Evolutionary conservation across 2,797 vertebrate species (phyloP).

Genomic region (Onychomys arenicola): DNA sequence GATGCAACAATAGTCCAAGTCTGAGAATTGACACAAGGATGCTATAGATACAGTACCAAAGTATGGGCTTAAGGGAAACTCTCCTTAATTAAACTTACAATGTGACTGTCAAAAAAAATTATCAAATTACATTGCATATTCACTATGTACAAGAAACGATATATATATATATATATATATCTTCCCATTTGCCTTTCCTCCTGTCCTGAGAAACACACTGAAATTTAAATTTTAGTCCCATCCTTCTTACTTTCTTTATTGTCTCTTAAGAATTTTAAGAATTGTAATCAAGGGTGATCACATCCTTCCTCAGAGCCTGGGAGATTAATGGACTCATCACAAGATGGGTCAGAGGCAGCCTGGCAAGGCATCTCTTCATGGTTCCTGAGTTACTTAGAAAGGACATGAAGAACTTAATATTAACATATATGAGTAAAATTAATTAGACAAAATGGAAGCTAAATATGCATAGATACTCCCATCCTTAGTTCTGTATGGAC

Average conservation of each 20-base stretch:
- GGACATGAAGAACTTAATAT: slow-evolving; percentile 68
- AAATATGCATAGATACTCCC: background rate
- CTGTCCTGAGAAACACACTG: background rate
- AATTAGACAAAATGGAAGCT: slow-evolving; percentile 8
- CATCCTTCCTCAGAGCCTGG: slow-evolving; percentile 63
- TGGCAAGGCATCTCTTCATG: background rate
- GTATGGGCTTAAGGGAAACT: background rate
- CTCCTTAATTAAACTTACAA: background rate
- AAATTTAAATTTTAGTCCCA: slow-evolving; percentile 75
- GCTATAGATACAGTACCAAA: background rate
- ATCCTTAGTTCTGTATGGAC: background rate
- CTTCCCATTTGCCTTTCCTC: slow-evolving; percentile 54
- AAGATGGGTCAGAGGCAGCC: slow-evolving; percentile 64
- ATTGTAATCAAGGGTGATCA: slow-evolving; percentile 64
- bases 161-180: no score
- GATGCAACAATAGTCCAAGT: background rate
- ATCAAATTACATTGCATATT: slow-evolving; percentile 31
- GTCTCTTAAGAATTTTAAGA: slow-evolving; percentile 76
- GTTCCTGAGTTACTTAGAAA: slow-evolving; percentile 59
- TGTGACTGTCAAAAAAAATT: background rate
- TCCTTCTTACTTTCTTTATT: slow-evolving; percentile 50
- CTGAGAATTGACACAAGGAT: background rate
- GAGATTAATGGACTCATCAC: slow-evolving; percentile 79
- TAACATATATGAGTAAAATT: slow-evolving; percentile 18
- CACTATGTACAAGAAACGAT: background rate